These are phyloP conservation scores for Cyanoliseus patagonus DNA, from an alignment of 2,113 vertebrate genomes.

Conservation along the genomic window DNA sequence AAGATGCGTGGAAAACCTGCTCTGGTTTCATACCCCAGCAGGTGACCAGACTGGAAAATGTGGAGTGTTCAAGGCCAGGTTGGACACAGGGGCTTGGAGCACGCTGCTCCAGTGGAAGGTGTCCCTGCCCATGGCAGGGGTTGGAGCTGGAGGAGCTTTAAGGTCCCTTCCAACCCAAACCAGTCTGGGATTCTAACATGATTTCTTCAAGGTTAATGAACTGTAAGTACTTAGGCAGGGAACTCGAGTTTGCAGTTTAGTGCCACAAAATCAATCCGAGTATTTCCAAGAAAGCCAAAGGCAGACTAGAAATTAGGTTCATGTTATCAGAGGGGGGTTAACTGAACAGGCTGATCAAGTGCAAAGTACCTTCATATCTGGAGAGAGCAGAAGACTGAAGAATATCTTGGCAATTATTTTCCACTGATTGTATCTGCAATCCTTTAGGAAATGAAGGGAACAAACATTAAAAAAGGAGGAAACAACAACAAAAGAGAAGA, in stretches of 20 bases:
- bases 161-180: background rate
- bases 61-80: background rate
- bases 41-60: background rate
- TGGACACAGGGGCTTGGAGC: background rate
- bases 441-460: conserved; percentile 40
- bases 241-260: background rate
- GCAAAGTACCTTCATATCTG: conserved; percentile 21
- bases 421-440: conserved; percentile 50
- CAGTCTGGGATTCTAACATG: background rate
- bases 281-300: background rate
- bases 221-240: background rate
- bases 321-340: background rate
- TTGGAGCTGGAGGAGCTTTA: background rate
- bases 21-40: background rate
- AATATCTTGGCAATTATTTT: conserved; percentile 60
- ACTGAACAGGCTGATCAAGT: background rate
- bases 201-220: background rate
- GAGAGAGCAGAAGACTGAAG: conserved; percentile 57
- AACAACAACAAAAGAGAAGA: background rate
- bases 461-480: background rate
- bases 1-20: background rate
- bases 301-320: background rate
- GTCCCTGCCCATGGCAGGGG: background rate
- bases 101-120: background rate
- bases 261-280: background rate